Conservation (phyloP, 2,113 vertebrate species). For the Neolamprologus longior region DNA sequence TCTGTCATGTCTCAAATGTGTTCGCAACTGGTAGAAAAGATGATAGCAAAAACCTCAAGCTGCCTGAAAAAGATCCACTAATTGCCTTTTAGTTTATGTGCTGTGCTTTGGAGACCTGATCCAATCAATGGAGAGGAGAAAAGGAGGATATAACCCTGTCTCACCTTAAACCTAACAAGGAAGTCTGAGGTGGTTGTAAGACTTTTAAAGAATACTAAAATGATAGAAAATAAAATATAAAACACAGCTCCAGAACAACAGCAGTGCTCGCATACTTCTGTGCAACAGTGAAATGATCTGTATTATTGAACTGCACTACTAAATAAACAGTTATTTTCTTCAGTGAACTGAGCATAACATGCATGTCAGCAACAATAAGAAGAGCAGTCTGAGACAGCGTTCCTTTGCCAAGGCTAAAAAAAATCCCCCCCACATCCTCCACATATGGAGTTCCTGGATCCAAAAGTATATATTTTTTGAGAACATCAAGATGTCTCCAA, state of each 20-base stretch:
- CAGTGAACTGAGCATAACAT: not conserved
- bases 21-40: not conserved
- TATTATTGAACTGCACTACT: not conserved
- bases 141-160: not conserved
- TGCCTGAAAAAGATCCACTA: not conserved
- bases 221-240: not conserved
- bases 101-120: not conserved
- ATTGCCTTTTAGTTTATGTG: not conserved
- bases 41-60: not conserved
- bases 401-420: not conserved
- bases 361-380: not conserved
- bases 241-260: not conserved
- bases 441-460: rapidly evolving
- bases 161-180: not conserved
- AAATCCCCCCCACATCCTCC: rapidly evolving
- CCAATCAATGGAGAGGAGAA: not conserved
- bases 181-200: not conserved
- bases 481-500: not conserved
- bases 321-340: not conserved
- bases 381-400: not conserved
- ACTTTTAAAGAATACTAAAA: not conserved
- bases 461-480: not conserved
- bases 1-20: not conserved
- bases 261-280: not conserved
- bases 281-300: not conserved